Evolutionary conservation across 2,888 invertebrate genomes (phyloP), one percentile per base, ranked within the genome.

Genomic region (Shargacucullia verbasci): DNA sequence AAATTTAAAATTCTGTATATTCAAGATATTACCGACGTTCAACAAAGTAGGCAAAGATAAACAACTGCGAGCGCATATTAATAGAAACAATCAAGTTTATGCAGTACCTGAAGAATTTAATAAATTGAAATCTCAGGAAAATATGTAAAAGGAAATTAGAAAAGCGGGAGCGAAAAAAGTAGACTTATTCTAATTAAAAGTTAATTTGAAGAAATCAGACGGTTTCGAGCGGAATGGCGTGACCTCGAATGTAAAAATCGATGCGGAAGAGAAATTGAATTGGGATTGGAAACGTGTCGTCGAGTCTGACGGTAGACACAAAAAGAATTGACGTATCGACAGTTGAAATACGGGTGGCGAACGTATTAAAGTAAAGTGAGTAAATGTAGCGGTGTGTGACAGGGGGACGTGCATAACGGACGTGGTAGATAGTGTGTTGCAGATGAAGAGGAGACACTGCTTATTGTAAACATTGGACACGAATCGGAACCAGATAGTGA

Each of bases 281-380:
- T 72, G 59, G 65, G 57, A 76, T 80, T 77, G 72, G 64, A 74
- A 77, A 70, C 59, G 70, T 62, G 70, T 74, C 71, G 61, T 52
- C n/a, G 60, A 55, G 33, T 45, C 34, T 57, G 70, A 63, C 56
- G 63, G 44, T 39, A 53, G 57, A 46, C 56, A 71, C 54, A 71
- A 70, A 70, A 72, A 70, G 66, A 69, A 61, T 57, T 70, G 80
- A 78, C 73, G 61, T 73, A 72, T 72, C 70, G 80, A 80, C 79
- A 76, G 61, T 54, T 67, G 57, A 73, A 75, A 73, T 70, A 65
- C 48, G 44, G 58, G 49, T 64, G 56, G 60, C 49, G 59, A 67
- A 62, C 39, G 39, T 59, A 61, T 58, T 49, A 37, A 59, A 31
- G 50, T 53, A 57, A 59, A 62, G 47, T 63, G 49, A 54, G 64